Base-by-base conservation (phyloP, 2,113 vertebrate genomes). In the Bostrychus sinensis region DNA sequence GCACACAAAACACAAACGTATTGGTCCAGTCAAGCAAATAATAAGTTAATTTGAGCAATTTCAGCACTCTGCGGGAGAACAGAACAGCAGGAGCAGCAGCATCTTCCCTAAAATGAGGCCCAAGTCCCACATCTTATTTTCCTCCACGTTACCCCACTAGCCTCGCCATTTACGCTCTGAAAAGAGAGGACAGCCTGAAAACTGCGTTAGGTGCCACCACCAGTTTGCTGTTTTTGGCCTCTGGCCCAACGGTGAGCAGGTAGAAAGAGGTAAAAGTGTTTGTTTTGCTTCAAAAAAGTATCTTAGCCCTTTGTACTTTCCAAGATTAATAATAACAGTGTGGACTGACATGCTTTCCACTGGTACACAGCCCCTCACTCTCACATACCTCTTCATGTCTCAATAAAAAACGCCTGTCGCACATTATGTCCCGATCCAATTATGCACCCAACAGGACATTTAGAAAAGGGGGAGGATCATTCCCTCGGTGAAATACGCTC, bases 1-100 rank as follows among this genome's bases (percentile, higher is more conserved):
- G 67, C 85, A 87, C 86, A 91, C 84, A 89, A 84, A 89, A 89
- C 82, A 91, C 81, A 91, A 91, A 91, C 90, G 91, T 87, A 92
- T 91, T 91, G 90, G 87, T 84, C 90, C 86, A 93, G 90, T 89
- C 90, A 89, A 92, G 91, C 92, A 92, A 92, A 92, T 93, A 92
- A 93, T 91, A 93, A 92, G 91, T 90, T 92, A 92, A 93, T 93
- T 92, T 91, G 85, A 93, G 92, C 92, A 93, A 93, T 93, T 92
- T 92, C 71, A 71, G 78, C 56, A 48, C 91, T 84, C 91, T 80
- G 90, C 89, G 42, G 90, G 91, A 80, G 90, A 88, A 84, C 83
- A 88, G 86, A 89, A 90, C 91, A 90, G 88, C 89, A 80, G 84
- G 90, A 90, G 78, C 78, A 67, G 77, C 81, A 85, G 77, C 78